Evolutionary conservation across 2,113 vertebrate genomes (phyloP), one percentile per base, ranked within the genome.

Genomic region (Oxygymnocypris stewartii): DNA sequence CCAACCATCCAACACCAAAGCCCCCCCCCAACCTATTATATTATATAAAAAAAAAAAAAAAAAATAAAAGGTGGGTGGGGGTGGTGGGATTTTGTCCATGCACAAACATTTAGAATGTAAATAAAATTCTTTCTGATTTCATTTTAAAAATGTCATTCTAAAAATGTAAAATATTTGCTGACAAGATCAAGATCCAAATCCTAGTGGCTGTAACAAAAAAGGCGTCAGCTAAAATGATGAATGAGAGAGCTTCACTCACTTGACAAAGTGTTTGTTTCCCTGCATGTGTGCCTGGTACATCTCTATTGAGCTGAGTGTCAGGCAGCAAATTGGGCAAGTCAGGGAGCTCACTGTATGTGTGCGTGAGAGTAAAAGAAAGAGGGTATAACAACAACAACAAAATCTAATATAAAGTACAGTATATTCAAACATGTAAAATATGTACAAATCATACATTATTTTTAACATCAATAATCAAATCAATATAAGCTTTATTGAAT

Each of bases 211-310:
- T 2, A 28, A 61, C 40, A 25, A 10, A 80, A 80, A 63, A 42
- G 23, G 31, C 23, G 44, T 81, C 11, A 54, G 13, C 49, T 25
- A 6, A 47, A 65, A 74, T 25, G 4, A 25, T 0, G 1, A 9
- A 35, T 20, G 18, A 78, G 20, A 47, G 51, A 51, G 37, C 0
- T 18, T 37, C 5, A 89, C 92, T 95, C 93, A 97, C 96, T 94
- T 95, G 44, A 86, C 86, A 47, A 93, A 91, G 89, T 98, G 96
- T 82, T 97, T 96, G 91, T 90, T 95, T 88, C 94, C 94, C 90
- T 96, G 93, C 93, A 96, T 91, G 59, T 97, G 97, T 44, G 93
- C 93, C 90, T 93, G 94, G 89, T 95, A 97, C 86, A 92, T 95
- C 89, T 96, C 93, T 93, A 93, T 92, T 11, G 96, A 96, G 79